Percentiles rank a stretch among this genome's conserved stretches.
These are phyloP conservation scores for Drosophila kepulauana DNA, from an alignment of 1,140 invertebrate species.

Conservation along the genomic window DNA sequence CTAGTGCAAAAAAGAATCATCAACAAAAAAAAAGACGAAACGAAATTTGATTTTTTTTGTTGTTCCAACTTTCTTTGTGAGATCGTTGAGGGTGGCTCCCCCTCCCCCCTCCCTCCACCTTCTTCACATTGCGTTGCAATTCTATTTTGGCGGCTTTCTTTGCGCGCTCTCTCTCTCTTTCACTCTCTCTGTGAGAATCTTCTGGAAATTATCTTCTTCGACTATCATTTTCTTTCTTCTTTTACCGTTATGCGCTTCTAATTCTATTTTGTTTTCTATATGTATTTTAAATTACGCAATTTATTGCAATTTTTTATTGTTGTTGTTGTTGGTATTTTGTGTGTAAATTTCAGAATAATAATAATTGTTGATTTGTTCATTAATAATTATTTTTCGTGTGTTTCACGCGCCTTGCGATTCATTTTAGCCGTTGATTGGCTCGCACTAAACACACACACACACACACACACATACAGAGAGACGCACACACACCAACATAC, in stretches of 20 bases:
- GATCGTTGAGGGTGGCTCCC: not conserved
- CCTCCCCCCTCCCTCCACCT: not conserved
- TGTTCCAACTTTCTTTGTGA: not conserved
- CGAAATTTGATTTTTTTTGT: not conserved
- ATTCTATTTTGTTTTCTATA: not conserved
- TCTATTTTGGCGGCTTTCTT: constrained; percentile 1
- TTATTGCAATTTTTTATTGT: not conserved
- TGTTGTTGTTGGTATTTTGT: not conserved
- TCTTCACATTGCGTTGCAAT: not conserved
- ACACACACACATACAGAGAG: not conserved
- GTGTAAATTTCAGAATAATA: not conserved
- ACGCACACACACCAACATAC: too few species aligned
- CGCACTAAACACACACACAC: constrained; percentile 31
- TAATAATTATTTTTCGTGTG: constrained; percentile 44
- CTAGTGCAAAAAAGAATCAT: constrained; percentile 5
- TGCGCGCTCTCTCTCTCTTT: constrained; percentile 4
- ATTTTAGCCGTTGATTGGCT: constrained; percentile 55
- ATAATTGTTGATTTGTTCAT: constrained; percentile 14
- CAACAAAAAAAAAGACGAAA: not conserved
- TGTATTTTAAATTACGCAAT: not conserved
- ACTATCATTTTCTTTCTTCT: too few species aligned
- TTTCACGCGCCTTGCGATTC: constrained; percentile 46
- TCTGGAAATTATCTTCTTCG: not conserved
- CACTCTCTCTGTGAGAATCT: not conserved
- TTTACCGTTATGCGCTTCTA: too few species aligned